Conservation (phyloP, 2,888 invertebrate species). For the Drosophila kanekoi region DNA sequence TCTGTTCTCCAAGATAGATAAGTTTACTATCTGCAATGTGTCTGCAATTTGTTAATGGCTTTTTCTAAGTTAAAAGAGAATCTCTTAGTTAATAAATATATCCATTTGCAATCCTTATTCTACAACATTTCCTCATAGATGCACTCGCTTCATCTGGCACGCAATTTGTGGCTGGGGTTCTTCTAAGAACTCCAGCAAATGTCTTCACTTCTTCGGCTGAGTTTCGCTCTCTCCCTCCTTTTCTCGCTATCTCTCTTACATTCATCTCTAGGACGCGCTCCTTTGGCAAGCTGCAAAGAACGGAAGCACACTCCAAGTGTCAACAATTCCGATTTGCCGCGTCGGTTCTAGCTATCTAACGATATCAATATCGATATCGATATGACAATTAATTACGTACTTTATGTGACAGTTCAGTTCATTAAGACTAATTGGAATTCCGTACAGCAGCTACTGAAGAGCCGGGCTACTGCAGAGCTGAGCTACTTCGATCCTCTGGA, state of each 20-base stretch:
- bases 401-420: slow-evolving; percentile 63
- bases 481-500: background rate
- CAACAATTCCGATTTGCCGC: background rate
- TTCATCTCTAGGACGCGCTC: background rate
- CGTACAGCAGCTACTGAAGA: slow-evolving; percentile 35
- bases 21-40: too few species aligned
- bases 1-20: too few species aligned
- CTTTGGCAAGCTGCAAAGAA: slow-evolving; percentile 21
- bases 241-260: too few species aligned
- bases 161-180: background rate
- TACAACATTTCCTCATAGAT: background rate
- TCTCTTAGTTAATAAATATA: background rate
- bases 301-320: slow-evolving; percentile 45
- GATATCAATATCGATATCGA: slow-evolving; percentile 33
- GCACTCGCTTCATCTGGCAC: background rate
- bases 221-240: background rate
- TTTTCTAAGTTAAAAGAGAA: background rate
- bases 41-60: too few species aligned
- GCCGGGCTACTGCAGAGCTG: slow-evolving; percentile 10
- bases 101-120: background rate
- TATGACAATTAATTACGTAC: slow-evolving; percentile 72
- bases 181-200: slow-evolving; percentile 26
- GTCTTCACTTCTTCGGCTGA: background rate
- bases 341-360: background rate
- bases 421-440: slow-evolving; percentile 75